phyloP scores from a whole-genome alignment of 1,140 invertebrate genomes.

The Paracyclopina nana region DNA sequence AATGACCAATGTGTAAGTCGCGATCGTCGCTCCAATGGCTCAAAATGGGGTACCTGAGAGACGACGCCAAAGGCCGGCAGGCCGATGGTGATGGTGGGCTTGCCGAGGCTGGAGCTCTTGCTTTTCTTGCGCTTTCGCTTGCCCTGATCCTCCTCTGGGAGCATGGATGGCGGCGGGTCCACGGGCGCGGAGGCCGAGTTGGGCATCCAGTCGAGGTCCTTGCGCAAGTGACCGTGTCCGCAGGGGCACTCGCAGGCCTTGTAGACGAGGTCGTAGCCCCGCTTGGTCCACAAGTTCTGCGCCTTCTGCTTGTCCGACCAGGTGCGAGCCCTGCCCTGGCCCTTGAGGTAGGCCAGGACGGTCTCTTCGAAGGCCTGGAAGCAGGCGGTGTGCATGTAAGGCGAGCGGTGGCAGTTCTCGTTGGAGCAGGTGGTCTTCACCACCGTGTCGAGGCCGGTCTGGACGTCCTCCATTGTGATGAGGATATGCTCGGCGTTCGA shows the following conservation, averaged over 20 bases:
- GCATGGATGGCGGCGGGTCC: constrained; percentile 4
- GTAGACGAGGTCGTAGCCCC: constrained; percentile 81
- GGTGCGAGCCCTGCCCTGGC: constrained; percentile 63
- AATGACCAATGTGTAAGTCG: too few species aligned
- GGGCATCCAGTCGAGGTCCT: constrained; percentile 75
- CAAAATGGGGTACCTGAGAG: too few species aligned
- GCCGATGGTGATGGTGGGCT: constrained; percentile 6
- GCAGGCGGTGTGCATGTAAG: constrained; percentile 86
- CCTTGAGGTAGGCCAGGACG: constrained; percentile 62
- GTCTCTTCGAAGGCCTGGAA: constrained; percentile 80
- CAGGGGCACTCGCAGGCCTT: constrained; percentile 55
- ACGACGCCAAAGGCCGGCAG: neutral
- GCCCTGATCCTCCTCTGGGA: neutral
- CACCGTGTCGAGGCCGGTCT: constrained; percentile 42
- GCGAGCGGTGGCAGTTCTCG: constrained; percentile 59
- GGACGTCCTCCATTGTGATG: constrained; percentile 47
- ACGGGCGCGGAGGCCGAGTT: constrained; percentile 29
- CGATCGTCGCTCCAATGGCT: too few species aligned
- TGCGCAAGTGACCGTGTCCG: constrained; percentile 72
- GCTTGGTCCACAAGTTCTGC: constrained; percentile 92
- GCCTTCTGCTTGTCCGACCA: constrained; percentile 83
- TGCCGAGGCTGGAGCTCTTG: neutral
- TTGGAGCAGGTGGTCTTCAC: constrained; percentile 87
- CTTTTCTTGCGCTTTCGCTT: neutral
- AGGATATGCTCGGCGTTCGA: constrained; percentile 29